phyloP scores from a whole-genome alignment of 1,140 invertebrate species.

The Brachystomella parvula region DNA sequence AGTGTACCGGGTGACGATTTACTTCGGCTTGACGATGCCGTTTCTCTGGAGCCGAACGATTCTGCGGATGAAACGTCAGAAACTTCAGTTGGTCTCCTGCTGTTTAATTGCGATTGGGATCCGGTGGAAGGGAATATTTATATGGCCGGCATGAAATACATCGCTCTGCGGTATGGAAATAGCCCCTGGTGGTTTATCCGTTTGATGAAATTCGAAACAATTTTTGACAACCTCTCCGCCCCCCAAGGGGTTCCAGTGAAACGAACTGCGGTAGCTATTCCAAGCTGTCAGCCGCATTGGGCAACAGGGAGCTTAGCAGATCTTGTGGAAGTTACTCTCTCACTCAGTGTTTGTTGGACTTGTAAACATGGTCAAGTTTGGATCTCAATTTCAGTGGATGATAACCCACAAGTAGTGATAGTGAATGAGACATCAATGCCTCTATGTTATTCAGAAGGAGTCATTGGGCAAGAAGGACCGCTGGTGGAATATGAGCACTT shows the following conservation, averaged over 20 bases:
- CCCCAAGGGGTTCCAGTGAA: conserved; percentile 22
- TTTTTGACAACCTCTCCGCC: conserved; percentile 25
- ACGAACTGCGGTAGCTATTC: conserved; percentile 22
- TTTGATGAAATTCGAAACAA: conserved; percentile 26
- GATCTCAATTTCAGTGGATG: conserved; percentile 24
- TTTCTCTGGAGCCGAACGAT: neutral
- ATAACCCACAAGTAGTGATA: conserved; percentile 24
- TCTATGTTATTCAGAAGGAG: conserved; percentile 20
- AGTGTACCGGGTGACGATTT: neutral
- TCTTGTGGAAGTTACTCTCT: conserved; percentile 11
- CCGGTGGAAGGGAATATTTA: neutral
- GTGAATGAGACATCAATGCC: conserved; percentile 17
- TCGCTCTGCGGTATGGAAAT: conserved; percentile 22
- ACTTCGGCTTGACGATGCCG: neutral
- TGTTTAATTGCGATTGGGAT: conserved; percentile 15
- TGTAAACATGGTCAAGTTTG: conserved; percentile 37
- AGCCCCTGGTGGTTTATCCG: conserved; percentile 36
- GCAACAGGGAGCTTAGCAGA: neutral
- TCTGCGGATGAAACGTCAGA: neutral
- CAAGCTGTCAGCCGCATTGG: conserved; percentile 12
- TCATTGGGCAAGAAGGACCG: neutral
- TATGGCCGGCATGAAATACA: conserved; percentile 24
- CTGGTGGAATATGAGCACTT: conserved; percentile 26
- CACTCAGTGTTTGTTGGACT: conserved; percentile 25
- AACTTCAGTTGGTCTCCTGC: neutral